Base-by-base conservation (phyloP, 2,888 invertebrate species). In the Diarsia mendica region DNA sequence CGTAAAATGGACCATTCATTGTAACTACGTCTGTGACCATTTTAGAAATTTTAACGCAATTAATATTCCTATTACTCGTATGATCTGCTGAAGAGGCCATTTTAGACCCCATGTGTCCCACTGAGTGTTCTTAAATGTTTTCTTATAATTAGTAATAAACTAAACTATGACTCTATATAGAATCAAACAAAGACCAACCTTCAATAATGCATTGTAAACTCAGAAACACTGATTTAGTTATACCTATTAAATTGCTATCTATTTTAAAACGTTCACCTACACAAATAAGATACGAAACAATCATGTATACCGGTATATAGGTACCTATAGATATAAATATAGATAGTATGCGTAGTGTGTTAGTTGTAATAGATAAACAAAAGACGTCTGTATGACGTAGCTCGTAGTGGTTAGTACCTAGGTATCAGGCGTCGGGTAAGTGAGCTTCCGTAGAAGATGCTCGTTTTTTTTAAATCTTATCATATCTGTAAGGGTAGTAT, bases 331-430 rank as follows among this genome's bases (percentile, higher is more conserved):
- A 48, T 67, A 55, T 33, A 20, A 20, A 39, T 28, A 18, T 44
- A 49, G 8, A 9, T 51, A 44, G 6, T 13, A 13, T 53, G 67
- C 44, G 15, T 51, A 28, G 44, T 49, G 20, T 64, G 20, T 72
- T 48, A 23, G 10, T 72, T 63, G 33, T 33, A 72, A 74, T 33
- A 48, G 61, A 74, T 33, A 74, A 74, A 72, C 53, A 61, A 15
- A 33, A 53, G 33, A 53, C 46, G 53, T 61, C 23, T 72, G 23
- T 46, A 10, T 51, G 73, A 74, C 72, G 51, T 39, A 8, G n/a
- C 28, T 28, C 28, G 28, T 28, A 28, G 28, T 28, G 28, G 28
- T 28, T 28, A 28, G 28, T n/a, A n/a, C n/a, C n/a, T n/a, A n/a
- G n/a, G n/a, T 28, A 28, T 28, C 28, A 28, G 28, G 28, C n/a